Percentiles rank a stretch among this genome's conserved stretches.
Conservation (phyloP, 2,888 invertebrate species). For the Acanthosepion lycidas region DNA sequence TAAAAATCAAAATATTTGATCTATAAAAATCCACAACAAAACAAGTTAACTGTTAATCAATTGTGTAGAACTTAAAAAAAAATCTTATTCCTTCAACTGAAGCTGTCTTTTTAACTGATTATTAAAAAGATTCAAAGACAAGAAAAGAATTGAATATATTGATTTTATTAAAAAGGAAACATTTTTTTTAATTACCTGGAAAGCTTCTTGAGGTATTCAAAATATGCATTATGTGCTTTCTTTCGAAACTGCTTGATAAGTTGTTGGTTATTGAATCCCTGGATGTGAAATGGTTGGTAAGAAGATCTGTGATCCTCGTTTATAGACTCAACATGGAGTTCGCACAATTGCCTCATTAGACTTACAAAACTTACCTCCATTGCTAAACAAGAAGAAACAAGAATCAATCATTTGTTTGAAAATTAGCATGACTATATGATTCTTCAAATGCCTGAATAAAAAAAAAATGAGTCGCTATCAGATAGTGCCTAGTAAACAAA, state of each 20-base stretch:
- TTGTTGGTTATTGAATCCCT: not conserved
- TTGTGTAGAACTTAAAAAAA: too few species aligned
- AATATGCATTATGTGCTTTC: conserved; percentile 59
- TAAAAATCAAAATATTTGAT: too few species aligned
- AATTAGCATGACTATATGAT: not conserved
- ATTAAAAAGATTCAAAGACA: too few species aligned
- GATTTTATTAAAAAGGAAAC: too few species aligned
- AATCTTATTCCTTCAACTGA: too few species aligned
- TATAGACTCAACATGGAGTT: not conserved
- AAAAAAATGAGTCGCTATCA: too few species aligned
- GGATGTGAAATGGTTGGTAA: not conserved
- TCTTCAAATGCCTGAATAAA: not conserved
- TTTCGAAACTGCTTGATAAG: conserved; percentile 55
- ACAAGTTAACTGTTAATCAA: too few species aligned
- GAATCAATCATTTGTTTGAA: not conserved
- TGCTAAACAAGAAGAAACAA: not conserved
- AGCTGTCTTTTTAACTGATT: too few species aligned
- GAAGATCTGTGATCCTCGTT: not conserved
- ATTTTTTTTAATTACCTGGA: conserved; percentile 53
- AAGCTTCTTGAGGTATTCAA: conserved; percentile 58
- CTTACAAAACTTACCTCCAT: conserved; percentile 41
- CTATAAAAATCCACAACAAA: too few species aligned
- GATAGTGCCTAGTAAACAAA: too few species aligned
- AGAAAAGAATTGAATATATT: too few species aligned
- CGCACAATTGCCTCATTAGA: conserved; percentile 18